Conservation (phyloP, 2,888 invertebrate species). For the Andrena marginata region DNA sequence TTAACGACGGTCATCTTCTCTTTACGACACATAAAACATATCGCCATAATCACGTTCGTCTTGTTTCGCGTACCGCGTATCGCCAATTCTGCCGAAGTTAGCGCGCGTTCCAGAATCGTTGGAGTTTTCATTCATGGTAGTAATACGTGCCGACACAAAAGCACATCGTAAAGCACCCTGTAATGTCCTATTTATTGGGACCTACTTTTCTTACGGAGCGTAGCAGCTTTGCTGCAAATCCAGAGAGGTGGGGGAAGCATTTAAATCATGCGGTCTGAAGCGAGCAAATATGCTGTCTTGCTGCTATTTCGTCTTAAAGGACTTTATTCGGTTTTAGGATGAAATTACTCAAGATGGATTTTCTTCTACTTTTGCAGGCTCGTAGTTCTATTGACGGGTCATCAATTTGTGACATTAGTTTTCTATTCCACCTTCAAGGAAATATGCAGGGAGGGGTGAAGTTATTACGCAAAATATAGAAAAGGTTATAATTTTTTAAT, state of each 20-base stretch:
- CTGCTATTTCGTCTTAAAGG: neutral
- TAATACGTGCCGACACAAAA: slow-evolving; percentile 4
- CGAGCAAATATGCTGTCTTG: neutral
- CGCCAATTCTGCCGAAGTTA: neutral
- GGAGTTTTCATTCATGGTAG: neutral
- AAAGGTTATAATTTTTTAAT: too few relatives aligned
- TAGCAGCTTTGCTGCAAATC: neutral
- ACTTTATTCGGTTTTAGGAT: neutral
- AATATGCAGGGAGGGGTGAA: too few relatives aligned
- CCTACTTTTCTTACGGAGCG: neutral
- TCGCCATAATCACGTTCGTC: slow-evolving; percentile 25
- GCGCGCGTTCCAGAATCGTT: slow-evolving; percentile 11
- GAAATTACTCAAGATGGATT: too few relatives aligned
- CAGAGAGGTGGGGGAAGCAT: neutral
- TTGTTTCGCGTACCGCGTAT: slow-evolving; percentile 9
- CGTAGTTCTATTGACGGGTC: too few relatives aligned
- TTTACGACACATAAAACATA: slow-evolving; percentile 38
- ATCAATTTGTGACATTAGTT: too few relatives aligned
- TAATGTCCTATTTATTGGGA: neutral
- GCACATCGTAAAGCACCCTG: slow-evolving; percentile 19
- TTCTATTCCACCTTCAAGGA: too few relatives aligned
- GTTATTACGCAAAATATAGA: too few relatives aligned
- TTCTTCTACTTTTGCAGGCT: too few relatives aligned
- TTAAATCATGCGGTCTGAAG: neutral
- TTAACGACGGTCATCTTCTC: slow-evolving; percentile 18